Base-by-base conservation (phyloP, 2,113 vertebrate genomes). In the Bombycilla garrulus region DNA sequence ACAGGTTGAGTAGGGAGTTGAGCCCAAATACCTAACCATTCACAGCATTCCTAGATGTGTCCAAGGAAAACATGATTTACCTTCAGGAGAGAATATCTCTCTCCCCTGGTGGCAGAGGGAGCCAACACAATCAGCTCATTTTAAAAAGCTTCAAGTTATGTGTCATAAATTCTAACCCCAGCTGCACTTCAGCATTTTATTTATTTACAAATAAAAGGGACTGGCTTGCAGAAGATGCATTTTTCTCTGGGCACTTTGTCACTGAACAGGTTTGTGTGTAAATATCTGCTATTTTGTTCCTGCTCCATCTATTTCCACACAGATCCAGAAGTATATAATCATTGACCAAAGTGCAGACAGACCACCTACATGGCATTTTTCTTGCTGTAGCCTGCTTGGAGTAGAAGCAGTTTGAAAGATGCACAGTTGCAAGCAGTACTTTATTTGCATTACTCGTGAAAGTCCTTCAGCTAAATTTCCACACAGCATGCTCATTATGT, bases 391-490 rank as follows among this genome's bases (percentile, higher is more conserved):
- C 35, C 33, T 54, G 53, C 61, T 79, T 93, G 78, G 80, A 93
- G 84, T 57, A 92, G 54, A 57, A 93, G 67, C 62, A 54, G 58
- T 73, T 83, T 95, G 92, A 96, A 93, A 92, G 84, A 94, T 93
- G 78, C 50, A 48, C 33, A 11, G 23, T 47, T 92, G 86, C 74
- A 80, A 76, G 45, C 0, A 2, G 87, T 50, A 95, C 88, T 93
- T 77, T 86, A 92, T 88, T 90, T 91, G 71, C 79, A 92, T 81
- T 89, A 93, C 26, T 88, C 2, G 10, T 86, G 40, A 87, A 91
- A 85, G 66, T 77, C 62, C 81, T 93, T 84, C 92, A 96, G 83
- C 83, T 85, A 96, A 85, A 97, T 96, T 95, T 79, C 81, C 62
- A 92, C 91, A 79, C 64, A 93, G 94, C 86, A 78, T 8, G 13